Conservation (phyloP, 2,888 invertebrate genomes). For the Brassicogethes aeneus region DNA sequence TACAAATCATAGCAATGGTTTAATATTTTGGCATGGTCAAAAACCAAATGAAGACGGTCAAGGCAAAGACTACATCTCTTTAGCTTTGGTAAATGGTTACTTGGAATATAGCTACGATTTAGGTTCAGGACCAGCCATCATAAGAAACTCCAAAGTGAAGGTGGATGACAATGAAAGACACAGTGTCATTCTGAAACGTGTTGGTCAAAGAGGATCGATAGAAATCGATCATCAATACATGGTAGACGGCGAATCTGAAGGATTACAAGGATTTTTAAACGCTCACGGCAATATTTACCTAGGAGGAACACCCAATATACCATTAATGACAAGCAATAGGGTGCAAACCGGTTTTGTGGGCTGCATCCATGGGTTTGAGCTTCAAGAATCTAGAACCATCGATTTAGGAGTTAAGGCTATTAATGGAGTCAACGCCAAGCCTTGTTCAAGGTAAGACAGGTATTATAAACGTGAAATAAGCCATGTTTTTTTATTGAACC, state of each 20-base stretch:
- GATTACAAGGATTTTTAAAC: constrained; percentile 55
- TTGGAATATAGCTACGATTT: no score
- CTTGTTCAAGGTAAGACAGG: constrained; percentile 79
- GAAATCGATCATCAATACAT: constrained; percentile 59
- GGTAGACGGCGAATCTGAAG: constrained; percentile 52
- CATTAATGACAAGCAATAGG: constrained; percentile 57
- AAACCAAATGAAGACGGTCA: constrained; percentile 48
- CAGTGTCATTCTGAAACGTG: constrained; percentile 60
- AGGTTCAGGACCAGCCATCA: constrained; percentile 68
- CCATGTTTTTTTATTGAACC: no score
- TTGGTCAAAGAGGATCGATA: constrained; percentile 54
- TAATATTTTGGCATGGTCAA: constrained; percentile 80
- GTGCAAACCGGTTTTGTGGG: constrained; percentile 67
- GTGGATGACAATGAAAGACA: constrained; percentile 79
- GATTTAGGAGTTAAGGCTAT: constrained; percentile 65
- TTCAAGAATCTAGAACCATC: constrained; percentile 59
- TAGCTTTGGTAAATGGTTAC: no score
- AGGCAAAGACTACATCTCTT: constrained; percentile 64
- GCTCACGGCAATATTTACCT: constrained; percentile 77
- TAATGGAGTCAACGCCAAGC: constrained; percentile 69
- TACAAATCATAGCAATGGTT: constrained; percentile 65
- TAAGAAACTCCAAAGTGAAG: constrained; percentile 52
- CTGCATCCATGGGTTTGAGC: constrained; percentile 74
- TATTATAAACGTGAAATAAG: no score
- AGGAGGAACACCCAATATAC: constrained; percentile 74